A percentile compares a stretch with the other conserved stretches of the same genome.
Evolutionary conservation across 2,113 vertebrate species (phyloP).

Genomic region (Siphamia tubifer): DNA sequence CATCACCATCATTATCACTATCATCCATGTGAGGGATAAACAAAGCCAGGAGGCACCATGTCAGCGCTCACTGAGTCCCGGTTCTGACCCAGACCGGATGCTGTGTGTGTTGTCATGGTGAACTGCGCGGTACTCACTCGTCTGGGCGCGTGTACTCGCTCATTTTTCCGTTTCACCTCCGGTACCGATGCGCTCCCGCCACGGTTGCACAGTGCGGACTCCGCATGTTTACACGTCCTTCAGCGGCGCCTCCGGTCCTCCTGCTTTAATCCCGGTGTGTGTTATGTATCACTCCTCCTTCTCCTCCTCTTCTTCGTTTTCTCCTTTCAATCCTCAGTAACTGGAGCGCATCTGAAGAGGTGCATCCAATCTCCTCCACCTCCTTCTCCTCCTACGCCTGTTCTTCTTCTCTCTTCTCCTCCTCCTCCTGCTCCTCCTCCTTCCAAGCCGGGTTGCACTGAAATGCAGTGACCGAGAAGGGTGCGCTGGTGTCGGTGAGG

Average conservation of each 20-base stretch:
- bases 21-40: not conserved
- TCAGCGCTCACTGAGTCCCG: not conserved
- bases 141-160: conserved; percentile 89
- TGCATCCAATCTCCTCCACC: conserved; percentile 13
- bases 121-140: conserved; percentile 83
- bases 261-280: conserved; percentile 1
- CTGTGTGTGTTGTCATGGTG: too few relatives aligned
- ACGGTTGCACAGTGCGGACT: conserved; percentile 78
- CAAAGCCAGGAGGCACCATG: not conserved
- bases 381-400: not conserved
- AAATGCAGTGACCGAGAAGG: conserved; percentile 56
- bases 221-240: conserved; percentile 80
- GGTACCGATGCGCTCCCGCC: conserved; percentile 74
- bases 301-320: not conserved
- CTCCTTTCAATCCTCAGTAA: conserved; percentile 27
- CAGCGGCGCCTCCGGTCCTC: not conserved
- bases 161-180: conserved; percentile 85
- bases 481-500: conserved; percentile 75
- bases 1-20: too few relatives aligned
- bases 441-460: conserved; percentile 13
- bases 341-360: conserved; percentile 23
- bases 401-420: not conserved
- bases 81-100: too few relatives aligned
- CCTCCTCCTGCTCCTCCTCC: conserved; percentile 14
- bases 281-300: not conserved